Evolutionary conservation across 2,113 vertebrate species (phyloP).

Genomic region (Phocoena sinus): DNA sequence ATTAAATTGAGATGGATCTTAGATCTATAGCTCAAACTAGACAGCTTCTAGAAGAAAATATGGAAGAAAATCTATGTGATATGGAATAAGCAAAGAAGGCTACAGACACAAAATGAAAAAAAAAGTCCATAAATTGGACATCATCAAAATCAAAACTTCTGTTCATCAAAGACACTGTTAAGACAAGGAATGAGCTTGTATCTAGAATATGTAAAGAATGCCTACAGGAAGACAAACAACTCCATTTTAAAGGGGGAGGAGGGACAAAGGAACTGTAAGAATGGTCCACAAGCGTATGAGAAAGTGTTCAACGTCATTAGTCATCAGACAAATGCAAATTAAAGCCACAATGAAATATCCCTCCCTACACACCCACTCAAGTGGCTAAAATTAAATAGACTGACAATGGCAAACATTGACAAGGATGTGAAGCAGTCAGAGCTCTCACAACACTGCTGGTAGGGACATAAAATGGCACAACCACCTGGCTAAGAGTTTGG

Average conservation of each 20-base stretch:
- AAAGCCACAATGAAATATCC: not conserved
- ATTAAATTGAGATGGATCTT: not conserved
- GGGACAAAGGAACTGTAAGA: not conserved
- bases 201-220: not conserved
- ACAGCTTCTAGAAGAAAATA: not conserved
- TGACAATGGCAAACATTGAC: not conserved
- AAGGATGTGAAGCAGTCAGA: not conserved
- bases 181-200: not conserved
- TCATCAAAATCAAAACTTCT: not conserved
- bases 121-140: not conserved
- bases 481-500: not conserved
- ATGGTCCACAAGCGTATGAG: not conserved
- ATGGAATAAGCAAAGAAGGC: not conserved
- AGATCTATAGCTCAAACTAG: not conserved
- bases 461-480: not conserved
- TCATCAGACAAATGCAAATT: not conserved
- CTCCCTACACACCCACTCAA: not conserved
- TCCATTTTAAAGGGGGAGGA: not conserved
- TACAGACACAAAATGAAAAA: not conserved
- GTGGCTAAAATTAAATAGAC: not conserved
- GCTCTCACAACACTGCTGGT: not conserved
- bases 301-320: not conserved
- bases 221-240: not conserved
- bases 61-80: not conserved
- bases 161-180: not conserved